Conservation (phyloP, 2,797 vertebrate genomes). For the Hippoglossus hippoglossus region DNA sequence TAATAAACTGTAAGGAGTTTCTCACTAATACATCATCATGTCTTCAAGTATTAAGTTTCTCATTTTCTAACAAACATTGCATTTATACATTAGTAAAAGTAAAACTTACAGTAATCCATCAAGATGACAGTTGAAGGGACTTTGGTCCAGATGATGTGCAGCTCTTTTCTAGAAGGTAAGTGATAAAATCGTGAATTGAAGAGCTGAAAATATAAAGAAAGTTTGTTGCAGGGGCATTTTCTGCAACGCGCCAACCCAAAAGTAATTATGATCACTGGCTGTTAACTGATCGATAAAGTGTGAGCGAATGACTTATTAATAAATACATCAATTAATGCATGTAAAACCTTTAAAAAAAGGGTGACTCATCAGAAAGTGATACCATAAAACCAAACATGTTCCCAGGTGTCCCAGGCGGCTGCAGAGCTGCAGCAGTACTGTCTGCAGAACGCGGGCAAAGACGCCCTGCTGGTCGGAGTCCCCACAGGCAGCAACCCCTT, state of each 20-base stretch:
- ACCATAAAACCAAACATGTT: not conserved
- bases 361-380: not conserved
- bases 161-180: too few species aligned
- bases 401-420: conserved; percentile 96
- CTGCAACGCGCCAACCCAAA: not conserved
- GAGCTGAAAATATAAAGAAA: not conserved
- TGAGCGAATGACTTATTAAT: not conserved
- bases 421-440: conserved; percentile 97
- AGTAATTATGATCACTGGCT: not conserved
- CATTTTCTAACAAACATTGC: too few species aligned
- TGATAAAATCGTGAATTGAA: too few species aligned
- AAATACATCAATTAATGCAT: not conserved
- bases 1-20: not conserved
- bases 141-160: too few species aligned
- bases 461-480: conserved; percentile 92
- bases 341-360: not conserved
- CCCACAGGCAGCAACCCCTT: conserved; percentile 96
- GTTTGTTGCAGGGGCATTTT: not conserved
- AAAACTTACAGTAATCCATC: too few species aligned
- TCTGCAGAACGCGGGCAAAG: conserved; percentile 94
- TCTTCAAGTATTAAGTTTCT: not conserved
- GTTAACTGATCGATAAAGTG: not conserved
- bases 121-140: too few species aligned
- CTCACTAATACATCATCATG: not conserved
- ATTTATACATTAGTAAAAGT: too few species aligned